Evolutionary conservation across 2,113 vertebrate species (phyloP), one percentile per base, ranked within the genome.

Genomic region (Chlorodrepanis virens): DNA sequence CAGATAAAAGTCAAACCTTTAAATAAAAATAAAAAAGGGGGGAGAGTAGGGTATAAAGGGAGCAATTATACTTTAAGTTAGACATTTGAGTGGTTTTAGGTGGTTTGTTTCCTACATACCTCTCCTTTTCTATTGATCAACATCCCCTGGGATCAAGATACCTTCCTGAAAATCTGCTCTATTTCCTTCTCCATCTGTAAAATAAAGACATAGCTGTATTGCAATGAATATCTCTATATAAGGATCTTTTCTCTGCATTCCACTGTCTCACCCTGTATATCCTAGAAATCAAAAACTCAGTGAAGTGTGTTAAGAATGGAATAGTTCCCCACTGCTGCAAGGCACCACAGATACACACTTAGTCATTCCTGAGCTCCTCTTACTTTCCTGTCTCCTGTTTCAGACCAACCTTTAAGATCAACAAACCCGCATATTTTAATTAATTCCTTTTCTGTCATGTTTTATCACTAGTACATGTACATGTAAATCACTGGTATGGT

Each of bases 291-390:
- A 83, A 92, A 96, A 88, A 57, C 61, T 63, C 67, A 85, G 10
- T 40, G n/a, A 89, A 83, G 31, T 85, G 28, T 96, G 76, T 93
- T 96, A 81, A 97, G 71, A 76, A 82, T 63, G 18, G 81, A 78
- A n/a, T 78, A 64, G 96, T 63, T 13, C 16, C 47, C 44, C 64
- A 70, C 83, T 89, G 82, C 63, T 91, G 90, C 93, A 47, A 92
- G 74, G 60, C 72, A 81, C 44, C 68, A 93, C 70, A 71, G 44
- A 93, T 89, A 65, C 2, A 95, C 68, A 89, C 74, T 70, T 83
- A 56, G 25, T 94, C 20, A n/a, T 78, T 93, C 47, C 86, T 81
- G 76, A 72, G 52, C 33, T 95, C 40, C 64, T 59, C 89, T 91
- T 96, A 59, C 39, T 85, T 61, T 35, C 40, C 35, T 63, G 22